Evolutionary conservation across 2,113 vertebrate genomes (phyloP).

Genomic region (Pluvialis apricaria): DNA sequence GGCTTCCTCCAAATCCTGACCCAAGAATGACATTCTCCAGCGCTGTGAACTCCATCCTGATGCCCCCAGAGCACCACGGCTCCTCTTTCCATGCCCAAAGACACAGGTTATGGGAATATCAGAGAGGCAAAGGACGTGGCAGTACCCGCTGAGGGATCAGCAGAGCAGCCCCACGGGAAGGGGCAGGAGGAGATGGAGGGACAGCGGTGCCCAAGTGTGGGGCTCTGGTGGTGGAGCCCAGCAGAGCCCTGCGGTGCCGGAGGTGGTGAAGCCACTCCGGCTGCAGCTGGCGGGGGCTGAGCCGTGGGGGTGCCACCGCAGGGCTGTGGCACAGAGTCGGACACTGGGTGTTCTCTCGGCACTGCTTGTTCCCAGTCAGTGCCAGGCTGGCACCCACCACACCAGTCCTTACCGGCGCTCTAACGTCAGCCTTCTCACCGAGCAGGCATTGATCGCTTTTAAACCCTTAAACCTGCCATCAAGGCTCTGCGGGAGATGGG

Average conservation of each 20-base stretch:
- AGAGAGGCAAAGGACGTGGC: not conserved
- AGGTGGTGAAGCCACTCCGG: not conserved
- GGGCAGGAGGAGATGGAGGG: not conserved
- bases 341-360: fast-evolving
- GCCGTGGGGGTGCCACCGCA: too few relatives aligned
- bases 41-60: not conserved
- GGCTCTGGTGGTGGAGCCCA: fast-evolving
- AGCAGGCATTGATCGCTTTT: fast-evolving
- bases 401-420: fast-evolving
- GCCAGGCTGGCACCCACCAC: fast-evolving
- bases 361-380: too few relatives aligned
- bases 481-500: not conserved
- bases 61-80: not conserved
- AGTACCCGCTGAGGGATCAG: not conserved
- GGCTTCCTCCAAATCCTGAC: not conserved
- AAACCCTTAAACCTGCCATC: not conserved
- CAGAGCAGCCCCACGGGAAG: not conserved
- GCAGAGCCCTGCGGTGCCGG: fast-evolving
- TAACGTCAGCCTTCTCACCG: fast-evolving
- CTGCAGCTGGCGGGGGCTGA: not conserved
- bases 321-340: fast-evolving
- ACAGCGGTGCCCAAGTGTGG: fast-evolving
- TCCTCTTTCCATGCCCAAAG: not conserved
- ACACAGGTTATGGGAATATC: not conserved
- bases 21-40: not conserved